Percentiles rank a stretch among this genome's conserved stretches.
Conservation (phyloP, 2,113 vertebrate species). For the Stegostoma tigrinum region DNA sequence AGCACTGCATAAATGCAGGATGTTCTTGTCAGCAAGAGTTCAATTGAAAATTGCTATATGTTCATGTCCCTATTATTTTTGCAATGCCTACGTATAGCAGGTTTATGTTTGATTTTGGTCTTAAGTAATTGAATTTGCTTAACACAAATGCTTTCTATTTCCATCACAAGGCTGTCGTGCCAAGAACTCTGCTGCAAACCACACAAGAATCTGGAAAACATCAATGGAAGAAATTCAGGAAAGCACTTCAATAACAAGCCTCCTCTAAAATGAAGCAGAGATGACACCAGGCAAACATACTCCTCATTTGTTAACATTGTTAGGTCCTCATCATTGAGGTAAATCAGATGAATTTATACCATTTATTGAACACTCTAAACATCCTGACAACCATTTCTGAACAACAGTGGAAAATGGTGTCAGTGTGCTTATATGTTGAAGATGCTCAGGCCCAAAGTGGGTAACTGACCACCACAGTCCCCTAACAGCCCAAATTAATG, state of each 20-base stretch:
- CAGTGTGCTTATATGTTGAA: no score
- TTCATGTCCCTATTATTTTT: background rate
- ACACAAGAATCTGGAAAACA: slow-evolving; percentile 8
- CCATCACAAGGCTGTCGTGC: background rate
- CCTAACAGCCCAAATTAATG: background rate
- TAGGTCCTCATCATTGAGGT: background rate
- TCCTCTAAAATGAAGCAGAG: background rate
- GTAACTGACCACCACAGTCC: background rate
- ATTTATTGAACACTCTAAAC: background rate
- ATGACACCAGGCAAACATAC: background rate
- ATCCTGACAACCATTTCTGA: background rate
- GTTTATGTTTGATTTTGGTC: background rate
- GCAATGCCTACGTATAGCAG: background rate
- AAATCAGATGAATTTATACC: background rate
- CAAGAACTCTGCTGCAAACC: background rate
- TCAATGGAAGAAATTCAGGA: background rate
- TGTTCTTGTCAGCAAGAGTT: background rate
- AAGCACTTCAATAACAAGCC: background rate
- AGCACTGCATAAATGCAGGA: background rate
- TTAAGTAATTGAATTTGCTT: background rate
- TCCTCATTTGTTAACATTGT: background rate
- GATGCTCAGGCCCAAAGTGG: background rate
- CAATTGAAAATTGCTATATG: background rate
- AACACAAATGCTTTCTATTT: slow-evolving; percentile 8
- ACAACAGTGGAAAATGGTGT: background rate